A percentile compares a stretch with the other conserved stretches of the same genome.
Conservation (phyloP, 2,113 vertebrate genomes). For the Maylandia zebra region DNA sequence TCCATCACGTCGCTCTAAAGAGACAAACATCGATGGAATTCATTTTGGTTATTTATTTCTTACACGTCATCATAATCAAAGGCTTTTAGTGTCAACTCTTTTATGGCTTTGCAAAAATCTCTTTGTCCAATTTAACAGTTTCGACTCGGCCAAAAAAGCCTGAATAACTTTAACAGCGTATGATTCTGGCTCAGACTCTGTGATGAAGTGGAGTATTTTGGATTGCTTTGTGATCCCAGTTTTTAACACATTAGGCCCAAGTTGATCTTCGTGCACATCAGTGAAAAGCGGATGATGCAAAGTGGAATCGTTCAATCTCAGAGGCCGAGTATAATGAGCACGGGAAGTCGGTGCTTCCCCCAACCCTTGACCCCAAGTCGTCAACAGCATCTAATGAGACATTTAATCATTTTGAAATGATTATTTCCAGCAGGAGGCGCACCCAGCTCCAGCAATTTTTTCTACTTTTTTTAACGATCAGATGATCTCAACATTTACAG, state of each 20-base stretch:
- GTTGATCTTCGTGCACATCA: background rate
- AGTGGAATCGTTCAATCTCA: constrained; percentile 29
- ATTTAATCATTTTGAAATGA: constrained; percentile 49
- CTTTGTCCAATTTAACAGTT: constrained; percentile 66
- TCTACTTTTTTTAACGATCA: background rate
- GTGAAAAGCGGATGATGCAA: constrained; percentile 30
- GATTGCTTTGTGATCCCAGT: constrained; percentile 67
- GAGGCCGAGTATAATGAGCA: constrained; percentile 24
- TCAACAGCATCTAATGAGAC: constrained; percentile 52
- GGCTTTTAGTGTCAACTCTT: constrained; percentile 38
- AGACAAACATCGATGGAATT: background rate
- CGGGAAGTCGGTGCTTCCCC: constrained; percentile 28
- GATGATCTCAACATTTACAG: constrained; percentile 45
- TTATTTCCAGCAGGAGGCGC: constrained; percentile 39
- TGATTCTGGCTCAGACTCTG: constrained; percentile 62
- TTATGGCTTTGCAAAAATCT: constrained; percentile 71
- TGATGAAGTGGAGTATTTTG: constrained; percentile 77
- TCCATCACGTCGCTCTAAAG: background rate
- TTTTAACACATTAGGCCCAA: constrained; percentile 58
- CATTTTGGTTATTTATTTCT: background rate
- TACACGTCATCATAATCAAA: constrained; percentile 21
- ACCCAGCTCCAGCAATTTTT: background rate
- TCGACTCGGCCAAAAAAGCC: constrained; percentile 65
- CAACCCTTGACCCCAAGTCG: constrained; percentile 33
- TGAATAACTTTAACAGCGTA: constrained; percentile 74